These are phyloP conservation scores for Nemapogon koenigi DNA, from an alignment of 2,888 invertebrate genomes.

Conservation along the genomic window DNA sequence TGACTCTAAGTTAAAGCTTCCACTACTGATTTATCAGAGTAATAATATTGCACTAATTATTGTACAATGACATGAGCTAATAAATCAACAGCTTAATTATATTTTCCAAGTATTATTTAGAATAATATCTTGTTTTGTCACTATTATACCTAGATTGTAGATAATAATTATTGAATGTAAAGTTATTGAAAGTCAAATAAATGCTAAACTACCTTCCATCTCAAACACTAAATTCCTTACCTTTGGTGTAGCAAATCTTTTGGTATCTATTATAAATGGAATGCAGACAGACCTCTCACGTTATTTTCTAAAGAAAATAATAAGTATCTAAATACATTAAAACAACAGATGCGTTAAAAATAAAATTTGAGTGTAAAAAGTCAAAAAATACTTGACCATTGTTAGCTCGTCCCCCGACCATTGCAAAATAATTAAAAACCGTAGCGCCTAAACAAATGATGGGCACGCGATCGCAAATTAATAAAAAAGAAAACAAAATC, in stretches of 20 bases:
- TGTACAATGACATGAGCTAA: too few relatives aligned
- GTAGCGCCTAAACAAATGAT: constrained; percentile 22
- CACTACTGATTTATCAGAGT: too few relatives aligned
- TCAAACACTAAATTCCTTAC: constrained; percentile 51
- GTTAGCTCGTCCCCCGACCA: constrained; percentile 54
- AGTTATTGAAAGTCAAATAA: constrained; percentile 65
- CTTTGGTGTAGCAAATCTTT: constrained; percentile 52
- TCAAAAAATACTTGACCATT: constrained; percentile 66
- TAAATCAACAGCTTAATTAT: too few relatives aligned
- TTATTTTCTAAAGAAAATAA: constrained; percentile 20
- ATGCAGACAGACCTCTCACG: constrained; percentile 53
- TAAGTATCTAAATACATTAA: constrained; percentile 31
- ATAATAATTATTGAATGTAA: too few relatives aligned
- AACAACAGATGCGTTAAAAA: constrained; percentile 30
- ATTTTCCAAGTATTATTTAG: too few relatives aligned
- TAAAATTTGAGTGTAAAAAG: constrained; percentile 66
- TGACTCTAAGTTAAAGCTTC: too few relatives aligned
- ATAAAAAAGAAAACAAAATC: constrained; percentile 16
- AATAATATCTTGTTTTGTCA: too few relatives aligned
- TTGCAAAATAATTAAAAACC: too few relatives aligned
- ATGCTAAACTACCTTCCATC: constrained; percentile 63
- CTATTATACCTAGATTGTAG: too few relatives aligned
- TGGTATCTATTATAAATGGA: constrained; percentile 51
- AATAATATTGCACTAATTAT: too few relatives aligned
- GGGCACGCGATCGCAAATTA: constrained; percentile 27